phyloP scores from a whole-genome alignment of 53 echinoderm and acorn worm genomes.

The Crossaster papposus region DNA sequence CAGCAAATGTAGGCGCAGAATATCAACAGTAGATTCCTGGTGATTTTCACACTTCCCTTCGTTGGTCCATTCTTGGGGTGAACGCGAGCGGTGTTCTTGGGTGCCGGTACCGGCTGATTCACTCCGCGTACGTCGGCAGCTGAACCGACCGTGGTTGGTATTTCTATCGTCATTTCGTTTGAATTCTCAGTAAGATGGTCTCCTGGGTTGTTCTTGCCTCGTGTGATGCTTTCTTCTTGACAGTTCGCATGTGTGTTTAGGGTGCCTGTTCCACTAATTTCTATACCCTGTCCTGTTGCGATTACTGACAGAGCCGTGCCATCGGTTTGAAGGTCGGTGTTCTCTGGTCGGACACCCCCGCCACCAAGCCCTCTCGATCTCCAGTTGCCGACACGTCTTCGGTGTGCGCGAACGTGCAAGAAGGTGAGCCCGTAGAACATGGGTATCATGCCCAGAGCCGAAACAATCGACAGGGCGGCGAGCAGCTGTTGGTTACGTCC shows the following conservation, averaged over 20 bases:
- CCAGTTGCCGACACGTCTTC: neutral
- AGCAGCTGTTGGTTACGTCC: neutral
- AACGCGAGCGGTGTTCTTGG: neutral
- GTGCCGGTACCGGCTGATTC: neutral
- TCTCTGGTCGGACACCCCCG: neutral
- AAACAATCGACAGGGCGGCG: neutral
- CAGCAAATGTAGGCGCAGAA: slow-evolving; percentile 4
- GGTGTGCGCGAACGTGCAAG: slow-evolving; percentile 8
- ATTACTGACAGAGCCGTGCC: neutral
- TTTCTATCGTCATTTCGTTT: neutral
- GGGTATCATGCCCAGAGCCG: neutral
- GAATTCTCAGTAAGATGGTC: neutral
- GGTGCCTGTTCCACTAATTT: neutral
- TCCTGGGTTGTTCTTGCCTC: neutral
- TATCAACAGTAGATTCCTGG: slow-evolving; percentile 10
- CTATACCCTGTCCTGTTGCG: neutral
- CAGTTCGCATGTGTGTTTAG: neutral
- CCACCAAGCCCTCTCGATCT: neutral
- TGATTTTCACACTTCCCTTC: slow-evolving; percentile 3
- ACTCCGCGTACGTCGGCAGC: neutral
- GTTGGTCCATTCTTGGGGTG: neutral
- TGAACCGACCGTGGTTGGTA: neutral
- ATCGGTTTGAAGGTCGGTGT: neutral
- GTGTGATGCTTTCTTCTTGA: neutral
- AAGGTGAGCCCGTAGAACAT: neutral